A percentile compares a stretch with the other conserved stretches of the same genome.
Evolutionary conservation across 2,797 vertebrate species (phyloP).

Genomic region (Amazona finschi): DNA sequence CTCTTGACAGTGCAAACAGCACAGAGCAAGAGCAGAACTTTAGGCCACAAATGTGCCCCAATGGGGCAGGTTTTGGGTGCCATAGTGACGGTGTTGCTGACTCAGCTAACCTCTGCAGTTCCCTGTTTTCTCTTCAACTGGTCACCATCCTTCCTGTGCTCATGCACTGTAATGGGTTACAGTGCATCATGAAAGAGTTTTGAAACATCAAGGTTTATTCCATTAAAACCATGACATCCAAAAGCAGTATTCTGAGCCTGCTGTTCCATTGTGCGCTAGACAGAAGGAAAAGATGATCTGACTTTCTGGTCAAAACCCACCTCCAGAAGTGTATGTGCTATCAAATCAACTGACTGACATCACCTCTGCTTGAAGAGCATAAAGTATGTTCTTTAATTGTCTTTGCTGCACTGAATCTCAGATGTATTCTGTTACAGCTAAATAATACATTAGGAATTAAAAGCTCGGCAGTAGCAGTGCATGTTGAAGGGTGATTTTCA

Average conservation of each 20-base stretch:
- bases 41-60: neutral
- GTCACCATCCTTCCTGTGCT: neutral
- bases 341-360: neutral
- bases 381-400: neutral
- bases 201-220: neutral
- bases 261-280: neutral
- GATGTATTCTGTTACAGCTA: neutral
- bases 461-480: neutral
- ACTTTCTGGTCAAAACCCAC: neutral
- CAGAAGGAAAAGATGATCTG: neutral
- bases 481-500: neutral
- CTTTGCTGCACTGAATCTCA: neutral
- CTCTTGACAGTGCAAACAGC: neutral
- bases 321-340: neutral
- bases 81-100: neutral
- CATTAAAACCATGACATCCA: neutral
- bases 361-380: neutral
- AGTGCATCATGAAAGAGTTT: neutral
- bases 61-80: neutral
- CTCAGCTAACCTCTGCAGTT: neutral
- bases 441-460: constrained; percentile 23
- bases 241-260: neutral
- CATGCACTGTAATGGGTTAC: neutral
- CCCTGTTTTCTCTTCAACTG: neutral
- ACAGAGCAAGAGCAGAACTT: neutral